phyloP scores from a whole-genome alignment of 2,113 vertebrate species.

The Spilogale gracilis region DNA sequence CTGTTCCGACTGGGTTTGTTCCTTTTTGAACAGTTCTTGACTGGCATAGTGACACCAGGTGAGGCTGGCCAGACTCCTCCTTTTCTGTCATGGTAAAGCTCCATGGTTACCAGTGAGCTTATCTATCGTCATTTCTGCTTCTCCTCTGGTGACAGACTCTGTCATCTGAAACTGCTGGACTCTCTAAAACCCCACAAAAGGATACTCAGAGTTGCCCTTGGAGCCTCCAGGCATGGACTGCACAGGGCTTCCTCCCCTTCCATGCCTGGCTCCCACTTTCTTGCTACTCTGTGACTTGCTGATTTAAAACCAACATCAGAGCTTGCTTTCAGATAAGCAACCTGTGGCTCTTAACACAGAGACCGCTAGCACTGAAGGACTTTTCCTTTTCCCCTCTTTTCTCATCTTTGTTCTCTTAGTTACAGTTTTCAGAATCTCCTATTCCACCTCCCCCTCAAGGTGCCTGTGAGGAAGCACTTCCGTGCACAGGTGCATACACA shows the following conservation, averaged over 20 bases:
- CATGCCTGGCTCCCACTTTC: background rate
- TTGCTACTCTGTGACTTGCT: background rate
- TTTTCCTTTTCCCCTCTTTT: background rate
- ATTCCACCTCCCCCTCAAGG: background rate
- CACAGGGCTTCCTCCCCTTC: fast-evolving
- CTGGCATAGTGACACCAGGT: background rate
- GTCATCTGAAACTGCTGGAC: background rate
- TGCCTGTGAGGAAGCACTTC: no score
- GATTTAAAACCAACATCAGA: background rate
- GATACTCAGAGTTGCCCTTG: background rate
- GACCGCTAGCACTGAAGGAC: background rate
- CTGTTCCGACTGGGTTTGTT: background rate
- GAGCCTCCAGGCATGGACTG: background rate
- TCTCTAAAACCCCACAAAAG: background rate
- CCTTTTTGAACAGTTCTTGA: background rate
- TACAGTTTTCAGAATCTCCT: background rate
- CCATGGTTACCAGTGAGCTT: background rate
- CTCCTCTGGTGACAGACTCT: background rate
- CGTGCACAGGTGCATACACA: background rate
- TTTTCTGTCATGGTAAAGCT: background rate
- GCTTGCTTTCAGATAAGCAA: background rate
- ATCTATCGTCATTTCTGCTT: background rate
- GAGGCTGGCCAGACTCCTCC: background rate
- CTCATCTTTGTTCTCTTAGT: background rate
- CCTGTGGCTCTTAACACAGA: background rate